These are phyloP conservation scores for Auanema freiburgensis DNA, from an alignment of 2,888 invertebrate genomes.

Conservation along the genomic window DNA sequence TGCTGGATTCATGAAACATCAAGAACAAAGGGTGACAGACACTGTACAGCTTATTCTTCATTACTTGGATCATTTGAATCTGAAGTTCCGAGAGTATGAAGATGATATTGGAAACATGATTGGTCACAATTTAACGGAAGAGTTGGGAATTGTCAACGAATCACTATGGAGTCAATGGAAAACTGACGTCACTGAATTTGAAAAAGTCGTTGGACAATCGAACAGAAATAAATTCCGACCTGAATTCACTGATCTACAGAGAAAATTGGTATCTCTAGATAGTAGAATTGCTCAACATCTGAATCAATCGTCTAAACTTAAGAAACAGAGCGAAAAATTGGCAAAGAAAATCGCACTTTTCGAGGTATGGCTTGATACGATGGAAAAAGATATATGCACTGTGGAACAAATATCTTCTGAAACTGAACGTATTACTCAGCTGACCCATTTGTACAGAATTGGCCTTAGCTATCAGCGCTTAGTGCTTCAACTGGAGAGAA, in stretches of 20 bases:
- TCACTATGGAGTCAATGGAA: conserved; percentile 42
- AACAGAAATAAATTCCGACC: conserved; percentile 30
- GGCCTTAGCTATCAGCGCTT: conserved; percentile 36
- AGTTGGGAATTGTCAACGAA: conserved; percentile 31
- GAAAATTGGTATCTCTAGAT: conserved; percentile 40
- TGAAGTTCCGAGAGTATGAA: conserved; percentile 35
- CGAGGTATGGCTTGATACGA: conserved; percentile 50
- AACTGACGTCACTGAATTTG: conserved; percentile 35
- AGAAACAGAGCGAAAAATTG: conserved; percentile 38
- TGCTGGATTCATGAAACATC: conserved; percentile 8
- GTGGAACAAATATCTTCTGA: neutral
- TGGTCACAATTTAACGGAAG: conserved; percentile 30
- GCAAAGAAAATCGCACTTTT: conserved; percentile 51
- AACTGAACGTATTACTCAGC: conserved; percentile 22
- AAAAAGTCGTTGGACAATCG: conserved; percentile 33
- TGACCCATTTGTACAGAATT: conserved; percentile 21
- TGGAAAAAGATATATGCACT: conserved; percentile 29
- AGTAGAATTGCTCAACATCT: conserved; percentile 40
- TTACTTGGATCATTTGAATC: conserved; percentile 38
- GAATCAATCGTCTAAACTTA: conserved; percentile 38
- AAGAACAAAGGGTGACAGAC: neutral
- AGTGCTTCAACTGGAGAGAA: conserved; percentile 42
- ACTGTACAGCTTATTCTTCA: conserved; percentile 20
- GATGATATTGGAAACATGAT: conserved; percentile 38
- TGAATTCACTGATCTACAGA: conserved; percentile 45